Base-by-base conservation (phyloP, 1,140 invertebrate species). In the Heliconius nattereri region DNA sequence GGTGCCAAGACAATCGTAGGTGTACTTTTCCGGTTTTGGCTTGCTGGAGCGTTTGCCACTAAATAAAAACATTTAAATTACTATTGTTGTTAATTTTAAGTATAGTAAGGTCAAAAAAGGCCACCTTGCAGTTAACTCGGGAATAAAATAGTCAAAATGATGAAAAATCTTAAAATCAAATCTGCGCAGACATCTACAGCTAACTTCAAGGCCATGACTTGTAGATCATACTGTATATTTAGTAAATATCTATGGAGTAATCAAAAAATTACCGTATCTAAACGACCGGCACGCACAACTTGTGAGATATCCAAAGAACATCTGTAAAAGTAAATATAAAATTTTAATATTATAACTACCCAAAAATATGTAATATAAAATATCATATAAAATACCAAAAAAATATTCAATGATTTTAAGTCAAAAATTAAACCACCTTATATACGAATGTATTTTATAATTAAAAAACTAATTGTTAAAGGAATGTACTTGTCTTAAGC, bases 1-100 rank as follows among this genome's bases (percentile, higher is more conserved):
- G 96, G 75, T 99, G 96, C 98, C 98, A 99, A 6, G 96, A 97
- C 32, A 99, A 94, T 78, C 97, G 96, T 40, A 99, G 87, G 91
- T 99, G 98, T 2, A 99, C 95, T 95, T 98, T 97, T 52, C 99
- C 99, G 88, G 98, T 98, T 94, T 98, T 98, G 6, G 98, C 98
- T 94, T 98, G 97, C 92, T 99, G 98, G 80, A 99, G 95, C 1
- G 98, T 97, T 74, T 99, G 95, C 98, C 98, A 99, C 98, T 99
- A 86, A 94, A 86, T 88, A 60, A 26, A 71, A 74, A 71, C 11
- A 66, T 26, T 16, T 29, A 66, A 57, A 16, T 66, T 26, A 66
- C 1, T 29, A 66, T 66, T 66, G 3, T 26, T 11, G n/a, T 60
- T 9, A 11, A 60, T 23, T 60, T 60, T 60, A 5, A 60, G 8